Percentiles rank a stretch among this genome's conserved stretches.
Evolutionary conservation across 2,797 vertebrate genomes (phyloP).

Genomic region (Emydoidea blandingii): DNA sequence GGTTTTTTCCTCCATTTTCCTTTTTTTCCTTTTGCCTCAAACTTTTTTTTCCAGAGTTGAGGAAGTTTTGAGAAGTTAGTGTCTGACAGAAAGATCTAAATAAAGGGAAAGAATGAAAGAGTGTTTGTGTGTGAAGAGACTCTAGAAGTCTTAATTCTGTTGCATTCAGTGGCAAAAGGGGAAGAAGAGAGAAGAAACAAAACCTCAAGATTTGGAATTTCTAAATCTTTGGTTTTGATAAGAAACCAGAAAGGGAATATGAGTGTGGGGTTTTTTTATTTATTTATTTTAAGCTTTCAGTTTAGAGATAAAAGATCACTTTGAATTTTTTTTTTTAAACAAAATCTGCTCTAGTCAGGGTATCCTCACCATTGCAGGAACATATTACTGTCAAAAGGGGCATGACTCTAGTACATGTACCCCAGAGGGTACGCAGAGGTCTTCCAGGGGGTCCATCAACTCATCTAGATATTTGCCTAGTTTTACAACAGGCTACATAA

Average conservation of each 20-base stretch:
- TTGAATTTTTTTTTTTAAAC: not conserved
- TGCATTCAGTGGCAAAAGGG: rapidly evolving
- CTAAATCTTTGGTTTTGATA: not conserved
- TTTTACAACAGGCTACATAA: too few relatives aligned
- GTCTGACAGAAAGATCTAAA: not conserved
- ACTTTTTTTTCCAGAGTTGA: not conserved
- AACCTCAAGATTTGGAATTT: not conserved
- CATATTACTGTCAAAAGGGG: not conserved
- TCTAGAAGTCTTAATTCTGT: not conserved
- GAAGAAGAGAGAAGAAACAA: conserved; percentile 4
- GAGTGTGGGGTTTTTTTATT: not conserved
- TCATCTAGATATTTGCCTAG: too few relatives aligned
- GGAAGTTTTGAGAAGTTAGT: not conserved
- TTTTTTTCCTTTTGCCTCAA: not conserved
- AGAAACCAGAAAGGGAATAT: not conserved
- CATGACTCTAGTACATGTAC: too few relatives aligned
- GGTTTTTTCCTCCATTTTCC: not conserved
- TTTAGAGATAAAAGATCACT: not conserved
- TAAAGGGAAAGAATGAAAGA: not conserved
- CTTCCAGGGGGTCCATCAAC: too few relatives aligned
- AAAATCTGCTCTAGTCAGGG: not conserved
- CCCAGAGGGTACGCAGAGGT: too few relatives aligned
- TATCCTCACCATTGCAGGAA: not conserved
- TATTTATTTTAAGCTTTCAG: not conserved
- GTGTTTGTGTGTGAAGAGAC: not conserved